Evolutionary conservation across 92 coral and sea anemone species (phyloP).

Genomic region (Palythoa grandis): DNA sequence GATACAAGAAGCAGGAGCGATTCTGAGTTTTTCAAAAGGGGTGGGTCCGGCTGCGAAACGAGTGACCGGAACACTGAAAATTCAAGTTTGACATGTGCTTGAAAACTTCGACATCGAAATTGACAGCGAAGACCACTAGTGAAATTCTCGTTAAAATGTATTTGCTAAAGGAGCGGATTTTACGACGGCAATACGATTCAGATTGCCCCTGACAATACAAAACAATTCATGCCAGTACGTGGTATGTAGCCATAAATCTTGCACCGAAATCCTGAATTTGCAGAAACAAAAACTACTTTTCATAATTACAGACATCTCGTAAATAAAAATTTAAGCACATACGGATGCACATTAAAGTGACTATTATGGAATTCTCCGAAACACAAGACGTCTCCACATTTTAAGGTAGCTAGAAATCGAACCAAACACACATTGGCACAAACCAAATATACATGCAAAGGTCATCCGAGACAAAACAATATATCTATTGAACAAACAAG

Average conservation of each 20-base stretch:
- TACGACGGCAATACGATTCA: not conserved
- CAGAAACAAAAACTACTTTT: not conserved
- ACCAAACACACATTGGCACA: conserved; percentile 30
- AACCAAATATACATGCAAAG: not conserved
- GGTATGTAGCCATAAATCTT: not conserved
- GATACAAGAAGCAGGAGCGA: not conserved
- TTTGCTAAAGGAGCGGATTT: conserved; percentile 29
- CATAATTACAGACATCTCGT: not conserved
- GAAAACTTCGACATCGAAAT: not conserved
- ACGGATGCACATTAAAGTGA: not conserved
- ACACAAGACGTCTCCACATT: not conserved
- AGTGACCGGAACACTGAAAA: not conserved
- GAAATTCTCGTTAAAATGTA: not conserved
- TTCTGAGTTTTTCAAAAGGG: not conserved
- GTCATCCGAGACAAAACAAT: conserved; percentile 18
- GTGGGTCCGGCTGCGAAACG: not conserved
- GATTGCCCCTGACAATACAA: not conserved
- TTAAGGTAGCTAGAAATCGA: not conserved
- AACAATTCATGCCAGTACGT: conserved; percentile 1
- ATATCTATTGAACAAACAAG: conserved; percentile 5
- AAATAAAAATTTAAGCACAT: not conserved
- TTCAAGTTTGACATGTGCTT: not conserved
- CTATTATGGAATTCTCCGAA: conserved; percentile 15
- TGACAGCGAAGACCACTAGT: conserved; percentile 13
- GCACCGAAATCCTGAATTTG: conserved; percentile 2